These are phyloP conservation scores for Nerophis lumbriciformis DNA, from an alignment of 2,113 vertebrate species.

Conservation along the genomic window DNA sequence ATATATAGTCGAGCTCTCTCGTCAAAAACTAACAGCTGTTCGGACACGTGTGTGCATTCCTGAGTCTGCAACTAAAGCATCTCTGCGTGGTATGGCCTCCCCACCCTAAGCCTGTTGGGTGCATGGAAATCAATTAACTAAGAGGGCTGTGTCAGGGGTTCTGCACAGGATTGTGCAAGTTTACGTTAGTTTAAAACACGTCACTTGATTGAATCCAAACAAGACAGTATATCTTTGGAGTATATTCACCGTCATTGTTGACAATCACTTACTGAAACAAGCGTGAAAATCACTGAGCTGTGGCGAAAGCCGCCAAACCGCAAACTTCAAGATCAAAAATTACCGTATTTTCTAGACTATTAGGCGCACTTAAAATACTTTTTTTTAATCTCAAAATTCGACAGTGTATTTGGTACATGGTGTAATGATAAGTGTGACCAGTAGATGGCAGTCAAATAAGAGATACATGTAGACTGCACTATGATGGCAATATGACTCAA, in stretches of 20 bases:
- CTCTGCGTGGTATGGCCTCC: constrained; percentile 30
- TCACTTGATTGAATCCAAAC: constrained; percentile 33
- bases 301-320: constrained; percentile 1
- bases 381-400: too few relatives aligned
- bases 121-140: constrained; percentile 25
- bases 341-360: too few relatives aligned
- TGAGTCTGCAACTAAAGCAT: constrained; percentile 32
- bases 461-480: too few relatives aligned
- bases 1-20: constrained; percentile 11
- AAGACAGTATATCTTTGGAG: constrained; percentile 8
- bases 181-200: constrained; percentile 39
- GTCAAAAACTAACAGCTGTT: constrained; percentile 50
- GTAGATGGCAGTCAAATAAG: too few relatives aligned
- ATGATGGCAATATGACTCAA: too few relatives aligned
- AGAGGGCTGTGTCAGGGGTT: constrained; percentile 36
- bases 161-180: constrained; percentile 3
- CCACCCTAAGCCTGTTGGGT: constrained; percentile 3
- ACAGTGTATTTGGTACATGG: too few relatives aligned
- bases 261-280: constrained; percentile 1
- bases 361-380: too few relatives aligned
- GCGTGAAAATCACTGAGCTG: constrained; percentile 2
- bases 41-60: constrained; percentile 56
- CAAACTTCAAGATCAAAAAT: background rate
- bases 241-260: constrained; percentile 11
- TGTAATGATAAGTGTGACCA: too few relatives aligned